Percentiles rank a stretch among this genome's conserved stretches.
phyloP scores from a whole-genome alignment of 37 sponge, comb jelly and placozoan genomes.

The Chondrilla cf. caribensis region DNA sequence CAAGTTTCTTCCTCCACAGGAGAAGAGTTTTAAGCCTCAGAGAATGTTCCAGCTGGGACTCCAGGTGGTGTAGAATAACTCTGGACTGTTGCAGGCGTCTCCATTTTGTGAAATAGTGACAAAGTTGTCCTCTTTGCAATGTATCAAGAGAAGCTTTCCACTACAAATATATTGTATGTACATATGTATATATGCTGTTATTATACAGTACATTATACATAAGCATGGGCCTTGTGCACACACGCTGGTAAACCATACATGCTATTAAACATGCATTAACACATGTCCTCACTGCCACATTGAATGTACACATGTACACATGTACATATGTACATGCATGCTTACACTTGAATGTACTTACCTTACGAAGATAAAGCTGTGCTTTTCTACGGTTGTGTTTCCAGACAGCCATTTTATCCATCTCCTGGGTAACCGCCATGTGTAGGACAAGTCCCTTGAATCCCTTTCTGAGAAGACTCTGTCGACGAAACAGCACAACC shows the following conservation, averaged over 20 bases:
- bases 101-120: neutral
- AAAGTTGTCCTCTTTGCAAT: neutral
- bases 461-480: neutral
- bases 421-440: slow-evolving; percentile 3
- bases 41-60: neutral
- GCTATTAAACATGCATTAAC: no score
- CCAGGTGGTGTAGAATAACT: neutral
- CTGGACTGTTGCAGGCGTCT: neutral
- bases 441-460: neutral
- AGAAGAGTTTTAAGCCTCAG: neutral
- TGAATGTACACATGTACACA: neutral
- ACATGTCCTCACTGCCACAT: neutral
- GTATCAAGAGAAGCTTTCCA: neutral
- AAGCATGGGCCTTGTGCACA: no score
- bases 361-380: neutral
- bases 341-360: neutral
- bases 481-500: neutral
- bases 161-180: neutral
- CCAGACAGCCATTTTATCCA: slow-evolving; percentile 10
- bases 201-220: no score
- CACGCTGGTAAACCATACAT: no score
- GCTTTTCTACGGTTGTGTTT: neutral
- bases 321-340: neutral
- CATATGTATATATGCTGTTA: neutral
- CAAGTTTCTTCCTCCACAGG: neutral